These are phyloP conservation scores for Eucidaris tribuloides DNA, from an alignment of 35 echinoderm and acorn worm genomes.

Conservation along the genomic window DNA sequence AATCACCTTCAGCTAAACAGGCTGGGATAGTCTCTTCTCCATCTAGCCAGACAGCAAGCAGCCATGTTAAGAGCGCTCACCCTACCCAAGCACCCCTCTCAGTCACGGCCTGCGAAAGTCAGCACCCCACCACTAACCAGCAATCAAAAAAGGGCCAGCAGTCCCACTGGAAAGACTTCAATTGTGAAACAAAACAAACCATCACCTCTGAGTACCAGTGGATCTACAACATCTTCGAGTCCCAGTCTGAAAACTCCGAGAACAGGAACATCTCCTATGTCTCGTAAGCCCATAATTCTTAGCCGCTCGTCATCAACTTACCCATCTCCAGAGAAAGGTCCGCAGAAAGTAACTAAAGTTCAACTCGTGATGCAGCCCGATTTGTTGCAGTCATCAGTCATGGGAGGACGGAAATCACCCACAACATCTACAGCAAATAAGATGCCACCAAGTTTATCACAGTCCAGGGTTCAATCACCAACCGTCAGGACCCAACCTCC, in stretches of 20 bases:
- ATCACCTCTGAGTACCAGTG: constrained; percentile 4
- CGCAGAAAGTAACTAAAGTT: constrained; percentile 54
- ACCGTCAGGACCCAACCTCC: constrained; percentile 14
- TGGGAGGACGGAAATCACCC: neutral
- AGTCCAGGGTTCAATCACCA: neutral
- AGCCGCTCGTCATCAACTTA: constrained; percentile 65
- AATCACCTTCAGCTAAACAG: constrained; percentile 16
- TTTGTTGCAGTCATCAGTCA: neutral
- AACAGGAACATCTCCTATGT: neutral
- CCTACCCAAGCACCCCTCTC: constrained; percentile 15
- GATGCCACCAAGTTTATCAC: neutral
- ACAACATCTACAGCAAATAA: constrained; percentile 10
- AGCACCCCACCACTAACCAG: constrained; percentile 3
- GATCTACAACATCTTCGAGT: neutral
- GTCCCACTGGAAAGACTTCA: constrained; percentile 15
- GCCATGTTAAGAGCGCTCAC: neutral
- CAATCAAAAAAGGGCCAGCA: constrained; percentile 7
- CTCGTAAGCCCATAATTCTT: constrained; percentile 70
- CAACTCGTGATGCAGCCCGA: constrained; percentile 45
- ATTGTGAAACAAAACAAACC: neutral
- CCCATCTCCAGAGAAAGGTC: constrained; percentile 79
- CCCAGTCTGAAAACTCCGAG: neutral
- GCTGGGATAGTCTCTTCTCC: neutral
- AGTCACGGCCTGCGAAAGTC: constrained; percentile 6
- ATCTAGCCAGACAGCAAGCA: neutral